Evolutionary conservation across 2,113 vertebrate genomes (phyloP), one percentile per base, ranked within the genome.

Genomic region (Planiliza haematocheilus): DNA sequence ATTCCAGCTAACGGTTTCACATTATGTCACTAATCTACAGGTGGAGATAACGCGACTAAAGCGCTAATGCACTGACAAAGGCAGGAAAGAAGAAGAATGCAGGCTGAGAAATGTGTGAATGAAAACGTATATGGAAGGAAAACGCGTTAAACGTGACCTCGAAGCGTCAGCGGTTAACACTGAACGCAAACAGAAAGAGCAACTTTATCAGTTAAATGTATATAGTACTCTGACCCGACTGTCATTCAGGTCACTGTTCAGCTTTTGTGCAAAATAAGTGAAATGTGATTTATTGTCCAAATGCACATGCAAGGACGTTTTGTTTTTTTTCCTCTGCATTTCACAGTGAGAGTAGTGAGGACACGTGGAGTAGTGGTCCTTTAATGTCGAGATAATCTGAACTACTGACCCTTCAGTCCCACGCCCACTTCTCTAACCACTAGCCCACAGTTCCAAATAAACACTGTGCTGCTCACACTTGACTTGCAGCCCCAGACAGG

Each of bases 111-210:
- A 41, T n/a, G n/a, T 24, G 3, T 37, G 46, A 14, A 43, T 37
- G n/a, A 57, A 62, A 64, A 60, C 43, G 53, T 10, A 59, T 16
- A 30, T 52, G 62, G 55, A 75, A 63, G 50, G 58, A 70, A 63
- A 30, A 57, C 4, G 9, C 10, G 16, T 48, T 56, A 5, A 57
- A 13, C 9, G 12, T 9, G 21, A 30, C 36, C 5, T 41, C 24
- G 8, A 38, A 1, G 20, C 36, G 8, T 58, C 24, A 7, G 0
- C n/a, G 5, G 20, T 36, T 10, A 55, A 49, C n/a, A 4, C 7
- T 49, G 30, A 73, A 50, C n/a, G 57, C 41, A 62, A 74, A 50
- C 76, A 18, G n/a, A 36, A 42, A 20, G 11, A 60, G 13, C 14
- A 36, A 16, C 24, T 12, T 61, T 36, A 30, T 30, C 2, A 3